Evolutionary conservation across 1,140 invertebrate species (phyloP), one percentile per base, ranked within the genome.

Genomic region (Lordiphosa collinella): DNA sequence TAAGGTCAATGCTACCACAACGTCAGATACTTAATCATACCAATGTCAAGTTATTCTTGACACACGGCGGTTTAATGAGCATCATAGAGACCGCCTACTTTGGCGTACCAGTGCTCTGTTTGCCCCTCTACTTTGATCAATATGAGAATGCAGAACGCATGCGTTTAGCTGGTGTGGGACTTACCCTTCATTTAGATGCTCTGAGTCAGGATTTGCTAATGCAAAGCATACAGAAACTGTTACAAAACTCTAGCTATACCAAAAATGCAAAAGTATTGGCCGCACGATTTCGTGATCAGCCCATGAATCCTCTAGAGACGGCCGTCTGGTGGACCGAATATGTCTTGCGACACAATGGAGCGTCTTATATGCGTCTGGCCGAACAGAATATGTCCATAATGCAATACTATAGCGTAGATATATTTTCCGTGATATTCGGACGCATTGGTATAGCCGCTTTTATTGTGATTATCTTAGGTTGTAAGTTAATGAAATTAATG

Each of bases 311-410:
- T 0, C 49, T 92, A 44, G 91, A 92, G 11, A 91, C 89, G 1
- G 91, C 92, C 2, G 86, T 92, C 10, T 93, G 91, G 86, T 93
- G 92, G 92, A 90, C 91, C 0, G 91, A 93, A 65, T 93, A 93
- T 56, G 89, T 92, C 58, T 78, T 52, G 44, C 79, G 84, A 0
- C 61, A 86, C 50, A 68, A 78, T 9, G 74, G 78, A 6, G 90
- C 90, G 0, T 49, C 76, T 3, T 87, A 90, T 54, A 84, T 91
- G 49, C 86, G 89, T 0, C 85, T 91, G 2, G 70, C 88, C 4
- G 41, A 44, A 13, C n/a, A 44, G 25, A n/a, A 44, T 6, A 44
- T 44, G 11, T 25, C 22, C 1, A 29, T 44, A 3, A 4, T 44
- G 22, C 41, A 44, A 12, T 44, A 44, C 11, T 44, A 44, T 12